Percentiles rank a stretch among this genome's conserved stretches.
phyloP scores from a whole-genome alignment of 2,797 vertebrate species.

The Steatocranus sp. region DNA sequence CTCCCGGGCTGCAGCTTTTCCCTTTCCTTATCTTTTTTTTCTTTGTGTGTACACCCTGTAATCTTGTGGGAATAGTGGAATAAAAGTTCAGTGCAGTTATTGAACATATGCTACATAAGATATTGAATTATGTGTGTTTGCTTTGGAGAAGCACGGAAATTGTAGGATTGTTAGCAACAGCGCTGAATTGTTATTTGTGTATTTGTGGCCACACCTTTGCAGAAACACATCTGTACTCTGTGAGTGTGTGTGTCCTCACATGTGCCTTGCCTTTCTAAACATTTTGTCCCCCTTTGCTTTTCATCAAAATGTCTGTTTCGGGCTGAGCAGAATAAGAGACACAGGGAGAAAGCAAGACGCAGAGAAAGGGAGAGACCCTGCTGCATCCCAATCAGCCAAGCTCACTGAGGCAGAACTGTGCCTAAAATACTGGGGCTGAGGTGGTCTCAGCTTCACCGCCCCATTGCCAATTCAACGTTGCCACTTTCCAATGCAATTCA shows the following conservation, averaged over 20 bases:
- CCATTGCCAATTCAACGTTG: slow-evolving; percentile 69
- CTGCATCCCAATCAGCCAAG: slow-evolving; percentile 77
- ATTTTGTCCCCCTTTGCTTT: slow-evolving; percentile 59
- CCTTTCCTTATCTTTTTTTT: background rate
- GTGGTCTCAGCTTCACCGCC: slow-evolving; percentile 44
- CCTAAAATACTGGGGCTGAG: slow-evolving; percentile 69
- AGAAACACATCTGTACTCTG: background rate
- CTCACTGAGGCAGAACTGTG: slow-evolving; percentile 75
- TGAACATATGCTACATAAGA: background rate
- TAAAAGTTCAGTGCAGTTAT: background rate
- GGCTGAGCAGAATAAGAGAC: slow-evolving; percentile 57
- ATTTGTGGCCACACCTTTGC: background rate
- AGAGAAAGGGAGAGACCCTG: slow-evolving; percentile 47
- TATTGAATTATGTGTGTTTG: background rate
- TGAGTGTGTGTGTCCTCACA: background rate
- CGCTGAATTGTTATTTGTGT: background rate
- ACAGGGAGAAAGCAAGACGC: slow-evolving; percentile 39
- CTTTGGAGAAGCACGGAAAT: background rate
- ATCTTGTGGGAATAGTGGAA: background rate
- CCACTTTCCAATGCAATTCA: slow-evolving; percentile 67
- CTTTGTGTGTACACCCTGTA: background rate
- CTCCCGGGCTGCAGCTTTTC: background rate
- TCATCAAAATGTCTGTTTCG: slow-evolving; percentile 73
- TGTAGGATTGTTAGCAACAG: background rate
- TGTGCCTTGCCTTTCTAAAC: slow-evolving; percentile 62